Evolutionary conservation across 1,140 invertebrate species (phyloP).

Genomic region (Aphis gossypii): DNA sequence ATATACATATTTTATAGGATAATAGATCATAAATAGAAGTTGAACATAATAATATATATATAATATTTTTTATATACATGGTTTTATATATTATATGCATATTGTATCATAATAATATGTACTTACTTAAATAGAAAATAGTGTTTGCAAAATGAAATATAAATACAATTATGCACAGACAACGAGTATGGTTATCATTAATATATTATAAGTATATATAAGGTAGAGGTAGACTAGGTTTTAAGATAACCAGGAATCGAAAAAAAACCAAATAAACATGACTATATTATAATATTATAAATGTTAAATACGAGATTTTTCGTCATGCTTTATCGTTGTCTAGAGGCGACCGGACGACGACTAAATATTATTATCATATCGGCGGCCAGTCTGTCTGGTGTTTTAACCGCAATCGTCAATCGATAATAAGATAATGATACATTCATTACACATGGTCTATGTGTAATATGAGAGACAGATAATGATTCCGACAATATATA

Average conservation of each 20-base stretch:
- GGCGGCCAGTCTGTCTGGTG: background rate
- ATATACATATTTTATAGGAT: background rate
- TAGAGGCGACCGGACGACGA: background rate
- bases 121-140: background rate
- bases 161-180: too few species aligned
- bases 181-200: too few species aligned
- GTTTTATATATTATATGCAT: too few species aligned
- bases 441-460: background rate
- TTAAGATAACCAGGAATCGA: too few species aligned
- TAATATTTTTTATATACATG: too few species aligned
- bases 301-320: background rate
- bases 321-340: background rate
- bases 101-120: background rate
- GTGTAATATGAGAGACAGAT: background rate
- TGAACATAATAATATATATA: background rate
- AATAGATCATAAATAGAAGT: background rate
- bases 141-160: too few species aligned
- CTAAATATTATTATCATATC: slow-evolving; percentile 8
- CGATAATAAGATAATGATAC: background rate
- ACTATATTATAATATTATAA: background rate
- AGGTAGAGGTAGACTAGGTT: too few species aligned
- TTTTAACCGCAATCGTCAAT: background rate
- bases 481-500: background rate
- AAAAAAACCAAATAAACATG: background rate
- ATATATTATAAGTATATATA: too few species aligned